Conservation (phyloP, 2,797 vertebrate genomes). For the Taeniopygia guttata region DNA sequence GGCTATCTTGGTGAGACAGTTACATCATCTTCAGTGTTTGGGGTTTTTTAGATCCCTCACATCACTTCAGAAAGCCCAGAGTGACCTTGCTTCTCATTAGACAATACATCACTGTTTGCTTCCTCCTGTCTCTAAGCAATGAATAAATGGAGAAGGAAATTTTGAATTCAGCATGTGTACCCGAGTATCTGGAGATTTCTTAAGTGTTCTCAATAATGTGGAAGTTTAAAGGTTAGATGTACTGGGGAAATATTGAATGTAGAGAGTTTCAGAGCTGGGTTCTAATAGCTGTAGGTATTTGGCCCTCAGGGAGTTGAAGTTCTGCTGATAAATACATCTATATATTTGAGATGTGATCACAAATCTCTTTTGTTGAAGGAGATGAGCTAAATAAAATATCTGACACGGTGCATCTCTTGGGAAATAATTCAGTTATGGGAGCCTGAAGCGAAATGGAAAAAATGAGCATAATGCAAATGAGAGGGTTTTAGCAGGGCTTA, state of each 20-base stretch:
- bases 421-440: neutral
- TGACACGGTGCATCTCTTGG: neutral
- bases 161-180: neutral
- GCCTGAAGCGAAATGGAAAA: neutral
- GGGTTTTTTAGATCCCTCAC: neutral
- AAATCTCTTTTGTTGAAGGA: neutral
- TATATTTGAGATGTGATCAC: neutral
- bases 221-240: neutral
- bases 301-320: neutral
- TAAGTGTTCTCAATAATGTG: neutral
- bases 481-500: neutral
- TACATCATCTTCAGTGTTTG: rapidly evolving
- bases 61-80: neutral
- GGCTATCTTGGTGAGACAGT: neutral
- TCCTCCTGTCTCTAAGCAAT: neutral
- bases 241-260: neutral
- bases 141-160: neutral
- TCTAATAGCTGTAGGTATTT: neutral
- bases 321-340: neutral
- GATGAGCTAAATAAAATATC: neutral
- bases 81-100: neutral
- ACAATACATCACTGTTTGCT: neutral
- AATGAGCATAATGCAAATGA: neutral
- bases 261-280: neutral
- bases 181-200: neutral